A percentile compares a stretch with the other conserved stretches of the same genome.
Conservation (phyloP, 2,113 vertebrate genomes). For the Ceratotherium simum region DNA sequence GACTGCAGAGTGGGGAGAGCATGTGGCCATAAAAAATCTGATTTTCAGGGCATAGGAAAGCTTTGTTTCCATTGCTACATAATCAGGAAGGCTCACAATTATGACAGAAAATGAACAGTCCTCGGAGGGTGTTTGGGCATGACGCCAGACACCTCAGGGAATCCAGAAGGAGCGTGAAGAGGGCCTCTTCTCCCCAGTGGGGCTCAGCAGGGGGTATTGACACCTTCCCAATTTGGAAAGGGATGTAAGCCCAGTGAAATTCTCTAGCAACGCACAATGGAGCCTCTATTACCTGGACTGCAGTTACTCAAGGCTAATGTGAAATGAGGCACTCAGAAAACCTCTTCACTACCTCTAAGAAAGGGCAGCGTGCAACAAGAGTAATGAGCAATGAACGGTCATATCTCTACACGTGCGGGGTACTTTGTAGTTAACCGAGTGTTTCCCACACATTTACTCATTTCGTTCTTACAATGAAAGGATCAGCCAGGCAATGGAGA, state of each 20-base stretch:
- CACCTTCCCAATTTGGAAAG: conserved; percentile 12
- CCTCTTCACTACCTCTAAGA: not conserved
- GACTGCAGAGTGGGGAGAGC: not conserved
- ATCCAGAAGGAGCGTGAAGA: not conserved
- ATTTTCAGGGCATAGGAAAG: not conserved
- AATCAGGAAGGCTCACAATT: not conserved
- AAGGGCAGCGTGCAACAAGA: not conserved
- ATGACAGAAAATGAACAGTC: conserved; percentile 36
- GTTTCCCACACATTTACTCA: not conserved
- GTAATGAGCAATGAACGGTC: not conserved
- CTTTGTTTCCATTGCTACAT: not conserved
- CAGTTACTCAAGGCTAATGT: conserved; percentile 5
- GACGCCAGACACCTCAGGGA: not conserved
- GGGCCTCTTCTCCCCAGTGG: not conserved
- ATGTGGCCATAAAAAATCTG: not conserved
- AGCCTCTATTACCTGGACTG: not conserved
- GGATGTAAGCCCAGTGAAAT: not conserved
- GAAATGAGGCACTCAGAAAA: not conserved
- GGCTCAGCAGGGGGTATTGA: not conserved
- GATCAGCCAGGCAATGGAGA: not conserved
- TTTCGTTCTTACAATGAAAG: not conserved
- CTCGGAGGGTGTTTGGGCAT: not conserved
- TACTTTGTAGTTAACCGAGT: not conserved
- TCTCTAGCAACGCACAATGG: not conserved
- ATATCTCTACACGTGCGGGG: not conserved